A percentile compares a stretch with the other conserved stretches of the same genome.
Conservation (phyloP, 2,797 vertebrate species). For the Pampus argenteus region DNA sequence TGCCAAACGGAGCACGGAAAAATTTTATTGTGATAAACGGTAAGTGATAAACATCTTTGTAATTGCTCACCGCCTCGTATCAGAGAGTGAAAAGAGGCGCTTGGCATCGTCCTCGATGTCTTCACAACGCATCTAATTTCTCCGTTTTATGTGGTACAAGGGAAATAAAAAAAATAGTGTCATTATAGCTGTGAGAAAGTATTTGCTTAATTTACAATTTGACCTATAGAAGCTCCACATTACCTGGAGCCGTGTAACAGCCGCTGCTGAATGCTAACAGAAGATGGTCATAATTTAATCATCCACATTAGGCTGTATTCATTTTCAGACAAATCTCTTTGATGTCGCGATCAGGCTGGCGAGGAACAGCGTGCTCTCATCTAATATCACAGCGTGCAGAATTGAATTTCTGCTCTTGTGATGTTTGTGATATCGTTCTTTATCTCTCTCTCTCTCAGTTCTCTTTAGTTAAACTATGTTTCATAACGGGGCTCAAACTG, state of each 20-base stretch:
- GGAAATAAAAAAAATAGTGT: slow-evolving; percentile 62
- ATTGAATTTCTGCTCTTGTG: slow-evolving; percentile 33
- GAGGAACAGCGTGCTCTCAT: slow-evolving; percentile 30
- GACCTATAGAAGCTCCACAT: slow-evolving; percentile 55
- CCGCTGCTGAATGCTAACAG: slow-evolving; percentile 30
- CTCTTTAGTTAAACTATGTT: slow-evolving; percentile 9
- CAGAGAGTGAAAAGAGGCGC: slow-evolving; percentile 52
- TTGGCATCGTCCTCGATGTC: slow-evolving; percentile 49
- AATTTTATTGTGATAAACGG: slow-evolving; percentile 53
- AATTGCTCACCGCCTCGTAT: slow-evolving; percentile 54
- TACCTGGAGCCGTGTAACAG: slow-evolving; percentile 40
- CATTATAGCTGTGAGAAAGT: slow-evolving; percentile 54
- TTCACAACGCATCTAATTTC: slow-evolving; percentile 52
- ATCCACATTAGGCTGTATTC: slow-evolving; percentile 49
- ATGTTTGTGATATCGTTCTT: slow-evolving; percentile 17
- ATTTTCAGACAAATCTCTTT: slow-evolving; percentile 53
- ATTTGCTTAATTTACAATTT: slow-evolving; percentile 70
- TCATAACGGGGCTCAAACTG: neutral
- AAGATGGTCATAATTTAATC: slow-evolving; percentile 50
- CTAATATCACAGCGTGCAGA: slow-evolving; percentile 28
- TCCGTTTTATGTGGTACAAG: slow-evolving; percentile 55
- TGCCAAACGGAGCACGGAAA: slow-evolving; percentile 41
- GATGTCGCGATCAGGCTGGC: slow-evolving; percentile 45
- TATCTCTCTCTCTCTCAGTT: neutral
- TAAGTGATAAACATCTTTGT: slow-evolving; percentile 68